Base-by-base conservation (phyloP, 2,113 vertebrate species). In the Neodontobutis hainanensis region DNA sequence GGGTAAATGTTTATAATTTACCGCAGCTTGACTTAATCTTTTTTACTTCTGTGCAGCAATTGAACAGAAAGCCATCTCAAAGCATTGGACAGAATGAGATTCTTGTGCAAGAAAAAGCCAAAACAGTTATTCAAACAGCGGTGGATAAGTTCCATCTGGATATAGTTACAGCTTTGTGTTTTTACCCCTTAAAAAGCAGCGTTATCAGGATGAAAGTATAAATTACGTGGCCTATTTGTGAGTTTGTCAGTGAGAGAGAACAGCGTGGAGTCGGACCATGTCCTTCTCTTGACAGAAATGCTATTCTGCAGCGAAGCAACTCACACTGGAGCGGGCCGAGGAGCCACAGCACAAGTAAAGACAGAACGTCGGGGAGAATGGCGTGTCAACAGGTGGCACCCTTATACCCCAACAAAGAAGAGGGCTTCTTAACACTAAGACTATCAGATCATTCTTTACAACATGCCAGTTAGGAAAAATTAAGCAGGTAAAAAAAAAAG, bases 1-100 rank as follows among this genome's bases (percentile, higher is more conserved):
- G 86, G 86, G 85, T 76, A 68, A 88, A 86, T 83, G 67, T 64
- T 81, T 57, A 76, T 77, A 62, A 88, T 87, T 84, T 76, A 86
- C 71, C 62, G 66, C 75, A 73, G 75, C 80, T 70, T 68, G 72
- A 70, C 45, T 79, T 82, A 71, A 79, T 77, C 78, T 72, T 42
- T 82, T 85, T 64, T 64, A 81, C 81, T 68, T 83, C 77, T 80
- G 75, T 73, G 11, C 45, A 12, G 53, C 61, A 43, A 61, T 53
- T 79, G 73, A 84, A 78, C 60, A 51, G 70, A 72, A 58, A 70
- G 50, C 27, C 65, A 77, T 85, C 77, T 57, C 52, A 57, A 81
- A 85, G 71, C 53, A 72, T 10, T 16, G 77, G 65, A 65, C 69
- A 69, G 58, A 65, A 57, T 70, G 43, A 19, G 76, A 82, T 65